Base-by-base conservation (phyloP, 2,888 invertebrate genomes). In the Aplocera efformata region DNA sequence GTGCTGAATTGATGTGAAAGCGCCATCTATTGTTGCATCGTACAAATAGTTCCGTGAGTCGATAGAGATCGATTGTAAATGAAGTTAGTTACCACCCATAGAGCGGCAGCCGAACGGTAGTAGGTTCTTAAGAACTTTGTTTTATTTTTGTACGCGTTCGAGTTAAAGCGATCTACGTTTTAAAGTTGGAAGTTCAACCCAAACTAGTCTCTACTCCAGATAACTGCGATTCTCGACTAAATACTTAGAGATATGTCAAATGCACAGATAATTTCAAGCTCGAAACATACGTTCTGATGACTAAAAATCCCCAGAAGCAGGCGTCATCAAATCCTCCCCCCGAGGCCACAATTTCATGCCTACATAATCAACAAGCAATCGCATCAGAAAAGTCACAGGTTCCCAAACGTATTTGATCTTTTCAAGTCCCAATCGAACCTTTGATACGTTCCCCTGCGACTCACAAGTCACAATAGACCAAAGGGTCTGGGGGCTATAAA, bases 21-120 rank as follows among this genome's bases (percentile, higher is more conserved):
- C 83, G 82, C 84, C 84, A 85, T 84, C 81, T 85, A 81, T 86
- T 84, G 86, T 84, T 80, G 79, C 79, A 84, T 86, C 78, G 75
- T 75, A 81, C 71, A 75, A 80, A 86, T 88, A 84, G 79, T 75
- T 79, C 67, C 83, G 85, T 84, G 85, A 72, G 60, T 60, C 60
- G 86, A 86, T 88, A 81, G 70, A 80, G 82, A 86, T 86, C 85
- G 72, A 72, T 72, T 61, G 66, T 58, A 79, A 85, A 86, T 85
- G 84, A 84, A 81, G 82, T 78, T 72, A 78, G 82, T 50, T 68
- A 65, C 84, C 85, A 85, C 85, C 85, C 85, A 83, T 67, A 60
- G 64, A 49, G 81, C 48, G 42, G 66, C 62, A 61, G 52, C 63
- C 59, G 72, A 76, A 84, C 86, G 82, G 86, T 86, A 86, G 86